These are phyloP conservation scores for Brachionus paranguensis DNA, from an alignment of 1,140 invertebrate species.

Conservation along the genomic window DNA sequence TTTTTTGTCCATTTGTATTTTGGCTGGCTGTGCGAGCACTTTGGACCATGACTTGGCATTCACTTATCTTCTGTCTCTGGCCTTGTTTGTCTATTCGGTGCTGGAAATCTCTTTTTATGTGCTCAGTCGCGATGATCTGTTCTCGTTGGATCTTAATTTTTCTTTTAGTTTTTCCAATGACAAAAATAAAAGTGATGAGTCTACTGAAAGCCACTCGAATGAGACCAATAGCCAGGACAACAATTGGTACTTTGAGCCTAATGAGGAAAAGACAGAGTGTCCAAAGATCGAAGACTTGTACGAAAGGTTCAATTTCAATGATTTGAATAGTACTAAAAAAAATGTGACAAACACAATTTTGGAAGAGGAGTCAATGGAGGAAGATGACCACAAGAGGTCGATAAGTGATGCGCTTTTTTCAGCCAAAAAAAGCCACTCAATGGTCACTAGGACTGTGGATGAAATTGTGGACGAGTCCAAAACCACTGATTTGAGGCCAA, in stretches of 20 bases:
- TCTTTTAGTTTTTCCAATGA: slow-evolving; percentile 4
- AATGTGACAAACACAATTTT: slow-evolving; percentile 6
- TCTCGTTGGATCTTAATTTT: not conserved
- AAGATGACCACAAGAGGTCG: not conserved
- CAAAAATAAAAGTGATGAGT: not conserved
- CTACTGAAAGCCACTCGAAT: not conserved
- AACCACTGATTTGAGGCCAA: not conserved
- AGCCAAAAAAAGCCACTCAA: not conserved
- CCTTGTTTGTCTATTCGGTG: not conserved
- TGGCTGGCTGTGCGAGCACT: not conserved
- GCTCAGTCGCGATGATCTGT: slow-evolving; percentile 5
- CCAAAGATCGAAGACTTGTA: not conserved
- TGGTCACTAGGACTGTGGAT: not conserved
- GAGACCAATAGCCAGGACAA: not conserved
- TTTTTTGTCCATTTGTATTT: not conserved
- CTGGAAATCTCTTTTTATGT: slow-evolving; percentile 11
- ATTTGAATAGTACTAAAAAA: slow-evolving; percentile 28
- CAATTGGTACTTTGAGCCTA: slow-evolving; percentile 29
- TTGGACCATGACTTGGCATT: not conserved
- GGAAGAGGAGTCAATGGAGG: slow-evolving; percentile 2
- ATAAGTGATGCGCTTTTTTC: slow-evolving; percentile 21
- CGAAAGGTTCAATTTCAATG: not conserved
- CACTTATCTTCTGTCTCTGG: not conserved
- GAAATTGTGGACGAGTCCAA: not conserved
- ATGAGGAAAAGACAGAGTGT: not conserved